A percentile compares a stretch with the other conserved stretches of the same genome.
phyloP scores from a whole-genome alignment of 92 coral and sea anemone genomes.

The Umimayanthus chanpuru region DNA sequence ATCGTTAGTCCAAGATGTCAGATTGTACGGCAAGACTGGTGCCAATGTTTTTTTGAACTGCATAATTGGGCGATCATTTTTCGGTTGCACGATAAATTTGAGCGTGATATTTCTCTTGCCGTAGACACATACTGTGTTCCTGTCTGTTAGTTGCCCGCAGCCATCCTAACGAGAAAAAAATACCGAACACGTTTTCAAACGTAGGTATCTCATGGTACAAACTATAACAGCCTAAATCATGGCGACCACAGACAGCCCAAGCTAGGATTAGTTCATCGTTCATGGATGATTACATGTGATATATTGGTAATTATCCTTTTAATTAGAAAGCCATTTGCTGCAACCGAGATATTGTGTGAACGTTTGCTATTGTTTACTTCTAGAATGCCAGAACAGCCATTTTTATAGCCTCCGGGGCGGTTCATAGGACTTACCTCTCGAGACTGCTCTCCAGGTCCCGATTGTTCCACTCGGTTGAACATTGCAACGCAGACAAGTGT shows the following conservation, averaged over 20 bases:
- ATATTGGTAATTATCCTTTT: no score
- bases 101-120: slow-evolving; percentile 10
- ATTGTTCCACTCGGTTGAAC: slow-evolving; percentile 2
- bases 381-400: no score
- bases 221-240: not conserved
- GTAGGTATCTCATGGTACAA: no score
- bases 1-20: slow-evolving; percentile 12
- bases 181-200: no score
- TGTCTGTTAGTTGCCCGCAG: slow-evolving; percentile 1
- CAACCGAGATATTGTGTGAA: not conserved
- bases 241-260: not conserved
- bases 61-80: slow-evolving; percentile 12
- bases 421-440: not conserved
- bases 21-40: slow-evolving; percentile 1
- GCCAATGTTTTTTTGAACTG: not conserved
- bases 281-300: not conserved
- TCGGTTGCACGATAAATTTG: not conserved
- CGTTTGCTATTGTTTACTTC: no score
- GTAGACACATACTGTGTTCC: slow-evolving; percentile 17
- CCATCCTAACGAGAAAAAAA: slow-evolving; percentile 9
- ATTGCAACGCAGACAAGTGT: slow-evolving; percentile 10
- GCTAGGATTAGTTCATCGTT: not conserved
- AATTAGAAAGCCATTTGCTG: no score
- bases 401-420: no score
- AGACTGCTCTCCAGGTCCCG: not conserved